Base-by-base conservation (phyloP, 2,888 invertebrate species). In the Eurytoma californica region DNA sequence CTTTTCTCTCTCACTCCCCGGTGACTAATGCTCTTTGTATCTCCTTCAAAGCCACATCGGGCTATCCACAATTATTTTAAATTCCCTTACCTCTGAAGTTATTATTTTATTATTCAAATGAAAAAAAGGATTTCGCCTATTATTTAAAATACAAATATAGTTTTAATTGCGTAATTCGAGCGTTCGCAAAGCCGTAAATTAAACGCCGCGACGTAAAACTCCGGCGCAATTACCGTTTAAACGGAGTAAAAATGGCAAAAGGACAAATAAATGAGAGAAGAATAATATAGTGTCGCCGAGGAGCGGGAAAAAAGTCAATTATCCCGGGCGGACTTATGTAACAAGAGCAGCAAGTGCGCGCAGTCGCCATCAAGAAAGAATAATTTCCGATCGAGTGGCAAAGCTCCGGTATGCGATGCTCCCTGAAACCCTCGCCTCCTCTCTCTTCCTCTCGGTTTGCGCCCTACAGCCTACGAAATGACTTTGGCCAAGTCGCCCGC, bases 401-500 rank as follows among this genome's bases (percentile, higher is more conserved):
- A 66, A 70, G 72, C 66, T 49, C 51, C 55, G 78, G 74, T 77
- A 75, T 78, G 77, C 74, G 75, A 61, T 75, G 74, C 74, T 78
- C 72, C 74, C 77, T 78, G 60, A 75, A 78, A 79, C 72, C 69
- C 70, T 72, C 70, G 49, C 77, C 60, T 53, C 66, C 49, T 55
- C 55, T 20, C 28, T 61, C 69, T 57, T 57, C 51, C 77, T 72
- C 66, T 53, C 58, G 66, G 51, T 55, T 61, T 68, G 28, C 68
- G 49, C 67, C 73, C 60, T 47, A 63, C 66, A 60, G 60, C 55
- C 68, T 61, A 65, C 69, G 78, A 75, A 80, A 82, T 80, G 73
- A 82, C 80, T 80, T 78, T 66, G 78, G 76, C 72, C 30, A 72
- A 68, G 75, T 69, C 65, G 74, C 80, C 58, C 18, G 74, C 55